Base-by-base conservation (phyloP, 2,113 vertebrate genomes). In the Lepisosteus osseus region DNA sequence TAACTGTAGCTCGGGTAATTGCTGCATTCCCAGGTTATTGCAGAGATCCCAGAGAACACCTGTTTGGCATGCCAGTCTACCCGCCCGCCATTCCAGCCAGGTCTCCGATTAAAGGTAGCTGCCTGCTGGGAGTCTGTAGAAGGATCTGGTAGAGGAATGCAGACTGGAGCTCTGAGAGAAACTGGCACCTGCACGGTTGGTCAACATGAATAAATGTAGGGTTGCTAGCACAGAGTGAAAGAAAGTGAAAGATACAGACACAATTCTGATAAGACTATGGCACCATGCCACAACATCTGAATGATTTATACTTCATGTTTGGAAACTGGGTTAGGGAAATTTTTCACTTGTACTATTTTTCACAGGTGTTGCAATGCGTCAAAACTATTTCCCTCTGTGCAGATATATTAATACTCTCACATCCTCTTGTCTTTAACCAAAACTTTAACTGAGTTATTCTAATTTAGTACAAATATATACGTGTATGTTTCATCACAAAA, bases 11-110 rank as follows among this genome's bases (percentile, higher is more conserved):
- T 17, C 4, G 17, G 44, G 13, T 29, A 67, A 54, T 54, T 67
- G 65, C 65, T 67, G 12, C 65, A 54, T 17, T 15, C 65, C 14
- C 65, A 54, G 44, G 17, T 54, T 51, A 67, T 17, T 67, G 65
- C 14, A n/a, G 5, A 5, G 57, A n/a, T 8, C 14, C 4, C 14
- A n/a, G 9, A 45, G 45, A 15, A n/a, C 45, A 67, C 44, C 65
- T 67, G 65, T 54, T 51, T 67, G 51, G 65, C 15, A 8, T 67
- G 13, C 64, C 64, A 65, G 64, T 3, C 64, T 14, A n/a, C 42
- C 9, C 56, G 11, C 6, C 56, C 2, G 9, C 14, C 56, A 59
- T 59, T 59, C 57, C 57, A 59, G 57, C 12, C 57, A 13, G 11
- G 57, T 15, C n/a, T 2, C 57, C 57, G 13, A n/a, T n/a, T 59